Conservation (phyloP, 92 coral and sea anemone species). For the Galaxea fascicularis region DNA sequence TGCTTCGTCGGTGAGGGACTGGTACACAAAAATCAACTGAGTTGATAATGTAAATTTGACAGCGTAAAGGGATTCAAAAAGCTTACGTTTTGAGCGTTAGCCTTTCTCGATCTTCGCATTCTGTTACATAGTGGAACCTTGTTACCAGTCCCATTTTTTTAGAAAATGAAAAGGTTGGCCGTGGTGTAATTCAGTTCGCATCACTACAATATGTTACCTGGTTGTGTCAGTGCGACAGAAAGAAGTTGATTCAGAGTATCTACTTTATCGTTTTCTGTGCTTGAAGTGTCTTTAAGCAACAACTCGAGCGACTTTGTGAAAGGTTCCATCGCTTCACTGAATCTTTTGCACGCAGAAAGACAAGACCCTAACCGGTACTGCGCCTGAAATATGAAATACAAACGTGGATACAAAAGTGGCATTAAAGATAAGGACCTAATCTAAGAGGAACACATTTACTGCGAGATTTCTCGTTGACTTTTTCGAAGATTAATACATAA, state of each 20-base stretch:
- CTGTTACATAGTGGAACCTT: no score
- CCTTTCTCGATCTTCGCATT: no score
- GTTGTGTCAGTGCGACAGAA: neutral
- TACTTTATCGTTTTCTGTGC: constrained; percentile 19
- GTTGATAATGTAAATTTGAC: no score
- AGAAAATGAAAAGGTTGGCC: no score
- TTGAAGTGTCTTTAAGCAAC: constrained; percentile 22
- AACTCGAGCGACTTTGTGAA: constrained; percentile 62
- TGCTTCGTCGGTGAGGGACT: no score
- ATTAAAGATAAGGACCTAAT: neutral
- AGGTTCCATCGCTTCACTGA: constrained; percentile 52
- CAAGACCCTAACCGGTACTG: constrained; percentile 78
- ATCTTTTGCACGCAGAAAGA: constrained; percentile 22
- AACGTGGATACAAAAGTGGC: neutral
- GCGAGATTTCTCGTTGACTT: neutral
- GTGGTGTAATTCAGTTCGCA: no score
- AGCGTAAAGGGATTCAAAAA: no score
- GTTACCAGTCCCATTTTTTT: no score
- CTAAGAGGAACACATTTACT: no score
- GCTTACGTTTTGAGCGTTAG: no score
- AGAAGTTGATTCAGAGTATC: constrained; percentile 44
- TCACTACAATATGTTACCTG: no score
- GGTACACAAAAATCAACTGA: no score
- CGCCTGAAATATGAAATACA: constrained; percentile 31
- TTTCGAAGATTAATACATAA: neutral